Base-by-base conservation (phyloP, 2,797 vertebrate species). In the Acomys russatus region DNA sequence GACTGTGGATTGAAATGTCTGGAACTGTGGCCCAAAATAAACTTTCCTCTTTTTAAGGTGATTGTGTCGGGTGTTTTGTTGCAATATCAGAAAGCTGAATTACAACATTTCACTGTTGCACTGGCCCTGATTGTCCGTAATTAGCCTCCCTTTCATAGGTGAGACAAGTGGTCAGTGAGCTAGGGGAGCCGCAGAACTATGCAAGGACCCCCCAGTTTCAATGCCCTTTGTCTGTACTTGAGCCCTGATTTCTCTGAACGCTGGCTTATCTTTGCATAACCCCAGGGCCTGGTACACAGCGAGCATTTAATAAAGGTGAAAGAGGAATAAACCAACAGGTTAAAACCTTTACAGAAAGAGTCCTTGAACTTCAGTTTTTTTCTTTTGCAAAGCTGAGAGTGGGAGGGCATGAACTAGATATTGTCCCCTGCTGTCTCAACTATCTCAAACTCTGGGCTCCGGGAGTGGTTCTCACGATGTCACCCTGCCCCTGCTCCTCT, bases 381-480 rank as follows among this genome's bases (percentile, higher is more conserved):
- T 54, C 15, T 79, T 89, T 61, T 79, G 51, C 25, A 63, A 56
- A n/a, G 49, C 33, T 17, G 22, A 1, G 30, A 0, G 3, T 7
- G 2, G 8, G 35, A 6, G 6, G 8, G 20, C 33, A 79, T 56
- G 73, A 71, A 17, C 35, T 30, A 38, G 59, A 90, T 9, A 54
- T 49, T 25, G n/a, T 33, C 63, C 56, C 35, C 54, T 15, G 33
- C 33, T 80, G 54, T 35, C 79, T 38, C n/a, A 68, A 6, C 1
- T 35, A 63, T 73, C 23, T 30, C 1, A 59, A 28, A 23, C 66
- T 1, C 22, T 12, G 25, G 0, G 28, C 23, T 80, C 88, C 28
- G 9, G n/a, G n/a, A 25, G 14, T 22, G 11, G 56, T 74, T 17
- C 11, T 23, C 22, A 11, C 0, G 0, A 14, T 1, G 14, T 3